Percentiles rank a stretch among this genome's conserved stretches.
phyloP scores from a whole-genome alignment of 2,797 vertebrate species.

The Kryptopterus vitreolus region DNA sequence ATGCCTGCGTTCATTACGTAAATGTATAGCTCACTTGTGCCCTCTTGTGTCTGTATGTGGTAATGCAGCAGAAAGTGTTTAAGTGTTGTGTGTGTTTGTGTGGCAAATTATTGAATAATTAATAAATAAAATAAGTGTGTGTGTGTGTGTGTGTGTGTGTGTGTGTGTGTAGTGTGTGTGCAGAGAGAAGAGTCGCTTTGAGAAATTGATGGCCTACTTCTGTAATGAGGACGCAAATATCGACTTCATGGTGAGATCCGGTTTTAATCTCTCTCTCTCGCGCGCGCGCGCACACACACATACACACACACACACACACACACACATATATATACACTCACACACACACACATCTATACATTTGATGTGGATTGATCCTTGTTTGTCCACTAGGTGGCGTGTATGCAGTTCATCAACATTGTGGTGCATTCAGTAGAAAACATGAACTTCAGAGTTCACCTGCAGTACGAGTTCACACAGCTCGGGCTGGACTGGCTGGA shows the following conservation, averaged over 20 bases:
- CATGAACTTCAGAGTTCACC: slow-evolving; percentile 93
- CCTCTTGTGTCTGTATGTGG: neutral
- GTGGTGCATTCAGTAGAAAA: slow-evolving; percentile 93
- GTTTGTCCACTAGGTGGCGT: slow-evolving; percentile 80
- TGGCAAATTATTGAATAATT: neutral
- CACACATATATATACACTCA: too few relatives aligned
- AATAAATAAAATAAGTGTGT: neutral
- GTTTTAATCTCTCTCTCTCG: neutral
- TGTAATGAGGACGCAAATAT: slow-evolving; percentile 86
- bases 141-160: slow-evolving; percentile 11
- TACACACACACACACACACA: too few relatives aligned
- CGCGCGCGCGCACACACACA: too few relatives aligned
- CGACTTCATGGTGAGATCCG: slow-evolving; percentile 88
- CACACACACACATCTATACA: too few relatives aligned
- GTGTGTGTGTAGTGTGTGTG: slow-evolving; percentile 78
- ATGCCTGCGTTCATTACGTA: too few relatives aligned
- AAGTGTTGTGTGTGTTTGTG: neutral
- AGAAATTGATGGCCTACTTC: slow-evolving; percentile 95
- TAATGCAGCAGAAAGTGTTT: neutral
- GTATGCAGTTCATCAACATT: slow-evolving; percentile 97
- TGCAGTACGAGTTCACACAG: slow-evolving; percentile 91
- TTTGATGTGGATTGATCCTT: too few relatives aligned
- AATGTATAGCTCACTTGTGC: neutral
- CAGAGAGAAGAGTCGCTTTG: slow-evolving; percentile 87
- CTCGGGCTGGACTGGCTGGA: slow-evolving; percentile 88